phyloP scores from a whole-genome alignment of 2,113 vertebrate genomes.

The Bubo bubo region DNA sequence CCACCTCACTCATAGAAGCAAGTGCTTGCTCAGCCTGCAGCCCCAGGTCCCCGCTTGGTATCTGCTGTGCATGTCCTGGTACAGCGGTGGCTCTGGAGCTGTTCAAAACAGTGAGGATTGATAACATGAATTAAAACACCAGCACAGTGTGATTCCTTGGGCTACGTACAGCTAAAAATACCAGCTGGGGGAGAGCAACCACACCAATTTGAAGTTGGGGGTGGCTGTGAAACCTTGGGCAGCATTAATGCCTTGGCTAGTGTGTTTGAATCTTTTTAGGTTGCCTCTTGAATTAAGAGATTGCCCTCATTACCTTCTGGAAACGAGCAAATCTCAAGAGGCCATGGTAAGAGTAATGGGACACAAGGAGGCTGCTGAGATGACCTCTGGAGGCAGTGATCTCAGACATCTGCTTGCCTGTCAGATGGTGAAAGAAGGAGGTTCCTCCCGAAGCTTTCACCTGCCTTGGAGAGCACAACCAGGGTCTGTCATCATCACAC shows the following conservation, averaged over 20 bases:
- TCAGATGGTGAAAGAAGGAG: not conserved
- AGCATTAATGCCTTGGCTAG: not conserved
- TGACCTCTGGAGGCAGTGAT: not conserved
- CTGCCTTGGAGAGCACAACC: not conserved
- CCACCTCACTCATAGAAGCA: not conserved
- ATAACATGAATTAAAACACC: not conserved
- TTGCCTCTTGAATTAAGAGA: not conserved
- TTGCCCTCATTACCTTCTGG: not conserved
- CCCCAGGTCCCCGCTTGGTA: rapidly evolving
- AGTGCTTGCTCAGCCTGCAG: not conserved
- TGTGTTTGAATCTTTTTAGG: not conserved
- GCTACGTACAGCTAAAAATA: not conserved
- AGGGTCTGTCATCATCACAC: not conserved
- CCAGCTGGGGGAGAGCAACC: not conserved
- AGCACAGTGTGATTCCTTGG: not conserved
- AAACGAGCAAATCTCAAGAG: not conserved
- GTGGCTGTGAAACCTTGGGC: not conserved
- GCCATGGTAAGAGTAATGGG: no score
- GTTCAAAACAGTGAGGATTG: not conserved
- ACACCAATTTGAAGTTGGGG: not conserved
- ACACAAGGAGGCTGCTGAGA: not conserved
- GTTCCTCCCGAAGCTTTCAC: not conserved
- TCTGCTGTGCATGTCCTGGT: not conserved
- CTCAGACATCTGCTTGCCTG: not conserved
- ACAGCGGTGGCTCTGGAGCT: not conserved